Conservation (phyloP, 1,140 invertebrate species). For the Plodia interpunctella region DNA sequence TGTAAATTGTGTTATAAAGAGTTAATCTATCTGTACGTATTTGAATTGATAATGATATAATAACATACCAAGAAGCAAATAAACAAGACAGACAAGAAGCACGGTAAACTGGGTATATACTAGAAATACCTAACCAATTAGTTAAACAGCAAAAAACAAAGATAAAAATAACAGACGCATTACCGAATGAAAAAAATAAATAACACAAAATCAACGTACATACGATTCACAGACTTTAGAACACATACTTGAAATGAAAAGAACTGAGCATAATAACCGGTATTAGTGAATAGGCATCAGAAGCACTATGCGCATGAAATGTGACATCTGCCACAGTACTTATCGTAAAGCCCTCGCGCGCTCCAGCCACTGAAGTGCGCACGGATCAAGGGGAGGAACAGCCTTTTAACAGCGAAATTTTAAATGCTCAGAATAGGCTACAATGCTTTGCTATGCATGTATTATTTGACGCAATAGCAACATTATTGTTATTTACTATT, state of each 20-base stretch:
- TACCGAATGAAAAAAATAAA: too few species aligned
- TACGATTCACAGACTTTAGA: not conserved
- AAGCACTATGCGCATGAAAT: not conserved
- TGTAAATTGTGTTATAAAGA: too few species aligned
- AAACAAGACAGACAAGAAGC: too few species aligned
- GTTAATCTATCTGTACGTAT: too few species aligned
- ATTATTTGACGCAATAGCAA: not conserved
- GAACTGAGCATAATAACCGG: not conserved
- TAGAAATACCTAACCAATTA: too few species aligned
- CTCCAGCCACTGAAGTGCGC: not conserved
- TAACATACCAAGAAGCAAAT: too few species aligned
- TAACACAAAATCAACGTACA: too few species aligned
- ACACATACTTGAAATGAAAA: not conserved
- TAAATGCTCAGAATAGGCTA: not conserved
- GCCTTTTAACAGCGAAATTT: not conserved
- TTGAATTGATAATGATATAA: too few species aligned
- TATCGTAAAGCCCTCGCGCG: not conserved
- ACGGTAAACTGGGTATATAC: too few species aligned
- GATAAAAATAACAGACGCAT: too few species aligned
- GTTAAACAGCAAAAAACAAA: too few species aligned
- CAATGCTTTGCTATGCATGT: too few species aligned
- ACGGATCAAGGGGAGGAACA: not conserved
- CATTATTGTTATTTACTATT: not conserved
- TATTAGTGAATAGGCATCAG: slow-evolving; percentile 2
- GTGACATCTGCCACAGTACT: slow-evolving; percentile 5